Base-by-base conservation (phyloP, 2,113 vertebrate species). In the Montifringilla adamsi region DNA sequence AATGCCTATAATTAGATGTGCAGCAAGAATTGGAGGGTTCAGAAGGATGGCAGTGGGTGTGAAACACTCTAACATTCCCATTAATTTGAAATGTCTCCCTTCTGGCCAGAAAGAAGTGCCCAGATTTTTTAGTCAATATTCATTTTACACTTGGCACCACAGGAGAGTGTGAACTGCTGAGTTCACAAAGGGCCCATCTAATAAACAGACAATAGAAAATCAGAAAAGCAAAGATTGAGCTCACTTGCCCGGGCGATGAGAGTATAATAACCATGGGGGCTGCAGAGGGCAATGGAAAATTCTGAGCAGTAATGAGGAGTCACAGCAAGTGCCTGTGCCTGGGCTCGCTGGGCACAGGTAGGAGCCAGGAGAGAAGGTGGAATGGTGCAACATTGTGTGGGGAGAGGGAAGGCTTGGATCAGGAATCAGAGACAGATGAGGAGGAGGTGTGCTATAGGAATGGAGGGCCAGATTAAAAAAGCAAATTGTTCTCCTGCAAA, bases 91-190 rank as follows among this genome's bases (percentile, higher is more conserved):
- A 88, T 75, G 94, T 93, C 92, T 85, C 55, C 90, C 93, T 77
- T 96, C 94, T 94, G 90, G 87, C 93, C 93, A 94, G 84, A 92
- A 93, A 97, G 82, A 88, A 89, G 84, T 84, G 92, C 95, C 95
- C 96, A 94, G 94, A 94, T 95, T 97, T 97, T 97, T 95, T 90
- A 95, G 97, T 96, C 97, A 94, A 97, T 97, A 97, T 97, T 97
- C 96, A 97, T 97, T 97, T 97, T 97, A 96, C 95, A 97, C 96
- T 97, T 97, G 97, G 96, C 94, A 90, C 96, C 84, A 87, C 94
- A 94, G 95, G 90, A 94, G 69, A 93, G 74, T 83, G 87, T 90
- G 93, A 97, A 92, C 92, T 87, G 95, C 95, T 95, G 96, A 95
- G 95, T 95, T 97, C 96, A 95, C 89, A 90, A 91, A 93, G 94